Percentiles rank a stretch among this genome's conserved stretches.
Conservation (phyloP, 1,140 invertebrate species). For the Andrena cerasifolii region DNA sequence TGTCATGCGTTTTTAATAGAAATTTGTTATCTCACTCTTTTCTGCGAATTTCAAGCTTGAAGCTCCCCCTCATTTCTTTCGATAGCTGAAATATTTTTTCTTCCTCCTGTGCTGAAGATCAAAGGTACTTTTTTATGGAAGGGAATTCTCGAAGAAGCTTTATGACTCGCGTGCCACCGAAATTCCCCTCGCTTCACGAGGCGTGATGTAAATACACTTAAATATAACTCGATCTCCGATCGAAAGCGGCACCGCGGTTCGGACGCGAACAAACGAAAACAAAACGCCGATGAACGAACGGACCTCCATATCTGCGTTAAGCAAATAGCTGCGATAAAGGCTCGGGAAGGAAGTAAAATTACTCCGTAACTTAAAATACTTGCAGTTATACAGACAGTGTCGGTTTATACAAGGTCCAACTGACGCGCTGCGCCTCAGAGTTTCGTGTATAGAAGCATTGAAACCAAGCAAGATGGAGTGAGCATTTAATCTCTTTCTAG, state of each 20-base stretch:
- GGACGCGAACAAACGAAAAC: slow-evolving; percentile 22
- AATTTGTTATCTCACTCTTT: not conserved
- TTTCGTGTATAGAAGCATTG: no score
- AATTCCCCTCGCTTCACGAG: not conserved
- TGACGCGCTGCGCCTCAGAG: no score
- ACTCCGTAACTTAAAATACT: no score
- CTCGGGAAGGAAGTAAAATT: no score
- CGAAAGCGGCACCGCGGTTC: slow-evolving; percentile 27
- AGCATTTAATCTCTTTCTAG: no score
- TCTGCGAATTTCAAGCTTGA: not conserved
- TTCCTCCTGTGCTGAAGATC: not conserved
- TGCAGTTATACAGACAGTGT: no score
- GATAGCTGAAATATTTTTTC: not conserved
- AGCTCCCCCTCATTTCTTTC: not conserved
- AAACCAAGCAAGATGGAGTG: no score
- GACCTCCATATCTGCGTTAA: not conserved
- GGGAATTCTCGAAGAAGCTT: slow-evolving; percentile 36
- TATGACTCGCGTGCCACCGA: slow-evolving; percentile 12
- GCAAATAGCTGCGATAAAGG: no score
- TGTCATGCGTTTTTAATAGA: no score
- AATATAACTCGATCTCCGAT: slow-evolving; percentile 50
- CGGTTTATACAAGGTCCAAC: no score
- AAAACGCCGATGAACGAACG: not conserved
- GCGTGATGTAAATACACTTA: slow-evolving; percentile 48
- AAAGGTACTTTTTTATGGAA: not conserved